Base-by-base conservation (phyloP, 2,888 invertebrate genomes). In the Cartodere bifasciata region DNA sequence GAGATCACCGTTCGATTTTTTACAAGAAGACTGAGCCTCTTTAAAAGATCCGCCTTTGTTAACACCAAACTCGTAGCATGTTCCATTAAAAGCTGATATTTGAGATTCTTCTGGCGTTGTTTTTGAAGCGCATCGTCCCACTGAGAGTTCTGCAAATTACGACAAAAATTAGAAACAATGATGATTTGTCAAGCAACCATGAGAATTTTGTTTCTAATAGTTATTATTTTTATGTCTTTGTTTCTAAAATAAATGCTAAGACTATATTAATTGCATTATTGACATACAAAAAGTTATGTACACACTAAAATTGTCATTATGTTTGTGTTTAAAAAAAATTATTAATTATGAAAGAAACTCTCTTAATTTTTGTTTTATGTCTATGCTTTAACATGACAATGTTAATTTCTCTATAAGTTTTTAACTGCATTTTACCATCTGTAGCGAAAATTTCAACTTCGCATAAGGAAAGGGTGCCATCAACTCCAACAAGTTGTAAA, bases 371-470 rank as follows among this genome's bases (percentile, higher is more conserved):
- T n/a, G n/a, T n/a, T n/a, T n/a, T n/a, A n/a, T n/a, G n/a, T n/a
- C n/a, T n/a, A n/a, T n/a, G n/a, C n/a, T n/a, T n/a, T n/a, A n/a
- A n/a, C n/a, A 20, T 20, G 20, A 20, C 20, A 20, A 20, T n/a
- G n/a, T n/a, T n/a, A n/a, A n/a, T n/a, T n/a, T n/a, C n/a, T n/a
- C n/a, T n/a, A n/a, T n/a, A n/a, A n/a, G n/a, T n/a, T n/a, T n/a
- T n/a, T n/a, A n/a, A n/a, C n/a, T n/a, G n/a, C n/a, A n/a, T n/a
- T 61, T 61, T 53, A 82, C 85, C 90, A 63, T 88, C 85, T 4
- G 86, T 85, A 1, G 87, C 85, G 56, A 87, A 91, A 2, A 90
- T 84, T 60, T 90, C 86, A 2, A 91, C 88, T 61, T 91, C 90
- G 55, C 91, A 91, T 2, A 91, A 63, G 5, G 87, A 87, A 29